Percentiles rank a stretch among this genome's conserved stretches.
Conservation (phyloP, 2,797 vertebrate genomes). For the Dendrocincla fuliginosa region DNA sequence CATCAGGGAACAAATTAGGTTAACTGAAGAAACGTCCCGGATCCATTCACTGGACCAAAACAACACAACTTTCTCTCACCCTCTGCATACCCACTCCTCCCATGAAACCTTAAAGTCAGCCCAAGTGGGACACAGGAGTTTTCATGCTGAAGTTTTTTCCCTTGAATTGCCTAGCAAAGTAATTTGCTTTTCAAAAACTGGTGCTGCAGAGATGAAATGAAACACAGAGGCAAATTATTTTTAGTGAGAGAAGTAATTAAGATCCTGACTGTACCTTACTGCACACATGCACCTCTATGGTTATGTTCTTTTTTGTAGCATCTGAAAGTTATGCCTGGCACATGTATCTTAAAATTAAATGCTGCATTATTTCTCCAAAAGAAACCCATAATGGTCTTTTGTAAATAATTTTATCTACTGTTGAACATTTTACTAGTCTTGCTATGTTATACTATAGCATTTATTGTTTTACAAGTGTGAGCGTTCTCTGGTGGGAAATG, state of each 20-base stretch:
- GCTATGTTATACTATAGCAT: not conserved
- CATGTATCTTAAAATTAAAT: slow-evolving; percentile 24
- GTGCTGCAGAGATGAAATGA: not conserved
- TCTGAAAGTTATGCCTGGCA: not conserved
- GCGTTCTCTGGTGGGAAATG: slow-evolving; percentile 38
- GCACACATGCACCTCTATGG: not conserved
- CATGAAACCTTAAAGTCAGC: not conserved
- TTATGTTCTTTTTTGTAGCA: not conserved
- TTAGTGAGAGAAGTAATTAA: slow-evolving; percentile 3
- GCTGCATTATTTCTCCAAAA: slow-evolving; percentile 12
- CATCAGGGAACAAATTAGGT: slow-evolving; percentile 4
- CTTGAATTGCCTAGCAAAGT: not conserved
- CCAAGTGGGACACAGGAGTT: not conserved
- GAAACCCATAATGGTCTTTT: slow-evolving; percentile 13
- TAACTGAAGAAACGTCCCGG: not conserved
- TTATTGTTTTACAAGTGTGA: slow-evolving; percentile 51
- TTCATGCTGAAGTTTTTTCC: not conserved
- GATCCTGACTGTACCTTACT: not conserved
- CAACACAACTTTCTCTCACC: not conserved
- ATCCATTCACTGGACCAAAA: not conserved
- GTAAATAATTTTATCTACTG: slow-evolving; percentile 58
- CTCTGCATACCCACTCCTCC: not conserved
- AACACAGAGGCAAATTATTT: not conserved
- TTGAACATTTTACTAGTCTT: slow-evolving; percentile 38
- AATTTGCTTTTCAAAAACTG: not conserved